Evolutionary conservation across 2,888 invertebrate species (phyloP), one percentile per base, ranked within the genome.

Genomic region (Drosophila subquinaria): DNA sequence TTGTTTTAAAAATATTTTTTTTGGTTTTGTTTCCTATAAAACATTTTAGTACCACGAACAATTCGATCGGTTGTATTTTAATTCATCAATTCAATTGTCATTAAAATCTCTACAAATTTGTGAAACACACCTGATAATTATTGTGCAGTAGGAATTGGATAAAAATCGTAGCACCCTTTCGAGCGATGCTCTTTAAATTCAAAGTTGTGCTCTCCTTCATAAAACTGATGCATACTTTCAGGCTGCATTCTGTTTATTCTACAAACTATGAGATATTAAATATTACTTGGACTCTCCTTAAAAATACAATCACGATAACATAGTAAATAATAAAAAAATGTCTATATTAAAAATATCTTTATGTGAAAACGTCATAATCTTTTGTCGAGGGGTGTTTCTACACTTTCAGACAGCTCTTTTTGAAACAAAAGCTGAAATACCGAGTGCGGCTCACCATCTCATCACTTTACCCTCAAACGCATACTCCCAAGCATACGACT

Each of bases 141-240:
- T 10, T 10, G 11, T 35, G 35, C 30, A 33, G 33, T 9, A 2
- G 6, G 13, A 35, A 17, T 6, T 35, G 38, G 8, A 11, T 27
- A 38, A 38, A 50, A 20, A 27, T 30, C 6, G 23, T 55, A 40
- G 60, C 67, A 73, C 42, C 64, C 57, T 76, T 59, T 64, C 5
- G 13, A 11, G 55, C 43, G 27, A 4, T 0, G 30, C 9, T 33
- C 1, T 10, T 17, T 17, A 6, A 40, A 6, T 15, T 4, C 0
- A 2, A 15, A 52, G 36, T 20, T 9, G n/a, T 23, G 8, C n/a
- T 38, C 1, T n/a, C 10, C 13, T 2, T 27, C 27, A 15, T 1
- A 13, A 33, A 17, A 36, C 6, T 36, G 0, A 5, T 27, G 47
- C 57, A 47, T 38, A 59, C 13, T 13, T 27, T 48, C 15, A 13